Base-by-base conservation (phyloP, 2,888 invertebrate genomes). In the Drosophila antonietae region DNA sequence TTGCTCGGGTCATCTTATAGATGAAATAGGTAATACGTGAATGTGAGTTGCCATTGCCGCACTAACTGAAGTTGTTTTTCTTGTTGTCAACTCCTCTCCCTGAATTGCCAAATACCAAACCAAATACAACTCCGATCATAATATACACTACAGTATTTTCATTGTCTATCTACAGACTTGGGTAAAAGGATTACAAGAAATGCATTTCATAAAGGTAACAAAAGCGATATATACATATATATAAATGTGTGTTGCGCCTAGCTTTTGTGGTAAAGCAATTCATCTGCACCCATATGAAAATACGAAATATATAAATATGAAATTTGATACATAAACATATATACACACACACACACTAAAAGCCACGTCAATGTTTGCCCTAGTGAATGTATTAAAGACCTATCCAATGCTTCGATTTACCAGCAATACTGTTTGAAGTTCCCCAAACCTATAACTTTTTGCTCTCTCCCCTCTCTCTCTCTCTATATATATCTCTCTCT, bases 11-110 rank as follows among this genome's bases (percentile, higher is more conserved):
- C 82, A 79, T 68, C 84, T 89, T 73, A 86, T 88, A 81, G 91
- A 89, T 87, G 90, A 90, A 79, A 90, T 93, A 94, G 93, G 93
- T 93, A 94, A 94, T 92, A 83, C 78, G 56, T 76, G 68, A 87
- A 88, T 87, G 89, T 89, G 83, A 89, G 88, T 88, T 85, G 82
- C 87, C 76, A 73, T 80, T 79, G 81, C 68, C 66, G 88, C 80
- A 81, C 78, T 89, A 80, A 83, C 78, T 80, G 72, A 71, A 81
- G 64, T 81, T 83, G 62, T 78, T 78, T 65, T 46, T 51, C 49
- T 51, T 85, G 86, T 82, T 83, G 56, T 74, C 43, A 68, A 52
- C 52, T 67, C 61, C 51, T 35, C 68, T 46, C 15, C 67, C 66
- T 47, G 52, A 58, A 58, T 72, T 35, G 31, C 57, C 47, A 52